Percentiles rank a stretch among this genome's conserved stretches.
These are phyloP conservation scores for Butorides virescens DNA, from an alignment of 2,113 vertebrate genomes.

Conservation along the genomic window DNA sequence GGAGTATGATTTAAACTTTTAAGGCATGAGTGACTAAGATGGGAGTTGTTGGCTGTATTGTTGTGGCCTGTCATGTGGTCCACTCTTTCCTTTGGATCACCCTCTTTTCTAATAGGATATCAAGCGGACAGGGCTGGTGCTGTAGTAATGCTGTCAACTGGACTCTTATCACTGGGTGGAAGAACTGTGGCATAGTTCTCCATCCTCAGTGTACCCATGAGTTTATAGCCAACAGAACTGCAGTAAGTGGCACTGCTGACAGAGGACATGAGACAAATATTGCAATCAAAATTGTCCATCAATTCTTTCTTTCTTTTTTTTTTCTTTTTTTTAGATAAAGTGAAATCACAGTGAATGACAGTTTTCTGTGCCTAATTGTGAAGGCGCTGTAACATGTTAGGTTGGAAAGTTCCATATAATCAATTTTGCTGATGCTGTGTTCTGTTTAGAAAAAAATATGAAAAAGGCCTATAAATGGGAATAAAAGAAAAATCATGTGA, in stretches of 20 bases:
- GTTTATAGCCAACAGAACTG: background rate
- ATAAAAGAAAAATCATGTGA: constrained; percentile 57
- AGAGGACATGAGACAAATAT: background rate
- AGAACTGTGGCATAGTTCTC: background rate
- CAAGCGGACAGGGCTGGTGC: background rate
- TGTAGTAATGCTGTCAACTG: background rate
- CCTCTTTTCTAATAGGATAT: background rate
- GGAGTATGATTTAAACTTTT: background rate
- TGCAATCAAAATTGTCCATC: background rate
- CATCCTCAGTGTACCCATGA: accelerated
- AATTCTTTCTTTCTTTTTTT: background rate
- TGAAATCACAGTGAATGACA: constrained; percentile 14
- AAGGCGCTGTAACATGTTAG: background rate
- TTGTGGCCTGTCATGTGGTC: background rate
- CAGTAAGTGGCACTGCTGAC: background rate
- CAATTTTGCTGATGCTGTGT: constrained; percentile 37
- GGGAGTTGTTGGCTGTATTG: background rate
- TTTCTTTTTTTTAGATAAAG: background rate
- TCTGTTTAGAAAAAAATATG: constrained; percentile 51
- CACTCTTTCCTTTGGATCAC: background rate
- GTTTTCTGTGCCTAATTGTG: constrained; percentile 37
- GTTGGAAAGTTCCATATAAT: constrained; percentile 39
- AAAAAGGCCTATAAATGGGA: constrained; percentile 51
- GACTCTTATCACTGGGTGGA: background rate
- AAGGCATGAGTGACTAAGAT: background rate